A percentile compares a stretch with the other conserved stretches of the same genome.
Conservation (phyloP, 2,797 vertebrate species). For the Platyrinchus mystaceus region DNA sequence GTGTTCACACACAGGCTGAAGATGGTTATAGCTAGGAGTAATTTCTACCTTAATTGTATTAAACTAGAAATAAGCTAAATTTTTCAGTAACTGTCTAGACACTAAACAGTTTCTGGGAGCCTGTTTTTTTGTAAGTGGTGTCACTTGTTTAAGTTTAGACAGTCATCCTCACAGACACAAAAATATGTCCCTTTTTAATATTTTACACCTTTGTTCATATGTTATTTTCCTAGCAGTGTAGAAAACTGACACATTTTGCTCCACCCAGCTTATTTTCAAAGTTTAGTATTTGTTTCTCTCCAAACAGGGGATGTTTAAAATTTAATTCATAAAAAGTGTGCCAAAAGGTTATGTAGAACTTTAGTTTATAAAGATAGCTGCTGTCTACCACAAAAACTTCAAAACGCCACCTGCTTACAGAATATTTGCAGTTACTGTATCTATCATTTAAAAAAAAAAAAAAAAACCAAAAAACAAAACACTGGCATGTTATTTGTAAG, state of each 20-base stretch:
- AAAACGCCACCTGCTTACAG: neutral
- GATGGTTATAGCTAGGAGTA: neutral
- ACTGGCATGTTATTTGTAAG: neutral
- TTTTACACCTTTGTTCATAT: neutral
- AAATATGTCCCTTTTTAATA: neutral
- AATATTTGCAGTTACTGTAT: neutral
- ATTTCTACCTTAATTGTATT: neutral
- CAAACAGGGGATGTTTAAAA: neutral
- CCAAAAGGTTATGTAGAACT: neutral
- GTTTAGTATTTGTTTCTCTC: neutral
- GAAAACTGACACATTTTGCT: neutral
- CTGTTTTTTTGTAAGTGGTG: neutral
- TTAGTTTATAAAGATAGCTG: neutral
- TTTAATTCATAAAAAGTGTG: neutral
- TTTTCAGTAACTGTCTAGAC: neutral
- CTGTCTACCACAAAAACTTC: neutral
- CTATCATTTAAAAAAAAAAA: neutral
- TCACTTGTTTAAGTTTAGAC: neutral
- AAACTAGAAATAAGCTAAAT: neutral
- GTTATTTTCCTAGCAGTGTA: neutral
- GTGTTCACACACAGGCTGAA: neutral
- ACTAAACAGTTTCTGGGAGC: neutral
- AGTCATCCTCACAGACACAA: neutral
- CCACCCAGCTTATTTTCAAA: neutral
- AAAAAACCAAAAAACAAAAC: neutral